phyloP scores from a whole-genome alignment of 2,113 vertebrate genomes.

The Cyphotilapia sp. region DNA sequence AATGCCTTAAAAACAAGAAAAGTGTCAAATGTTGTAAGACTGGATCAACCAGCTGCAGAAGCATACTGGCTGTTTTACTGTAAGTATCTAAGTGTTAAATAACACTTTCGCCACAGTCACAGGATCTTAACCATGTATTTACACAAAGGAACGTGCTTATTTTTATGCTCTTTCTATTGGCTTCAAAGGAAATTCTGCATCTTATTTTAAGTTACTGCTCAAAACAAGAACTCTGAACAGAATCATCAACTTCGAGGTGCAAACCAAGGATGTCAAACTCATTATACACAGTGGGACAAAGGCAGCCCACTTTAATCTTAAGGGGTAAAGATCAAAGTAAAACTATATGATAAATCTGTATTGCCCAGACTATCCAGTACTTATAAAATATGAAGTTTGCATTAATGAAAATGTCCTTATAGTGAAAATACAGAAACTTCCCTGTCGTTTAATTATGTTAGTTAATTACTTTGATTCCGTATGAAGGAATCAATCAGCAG shows the following conservation, averaged over 20 bases:
- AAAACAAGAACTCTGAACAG: not conserved
- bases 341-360: not conserved
- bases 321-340: not conserved
- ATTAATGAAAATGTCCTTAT: not conserved
- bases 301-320: not conserved
- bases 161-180: not conserved
- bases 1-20: not conserved
- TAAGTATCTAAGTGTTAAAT: not conserved
- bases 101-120: not conserved
- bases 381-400: not conserved
- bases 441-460: not conserved
- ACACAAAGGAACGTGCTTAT: not conserved
- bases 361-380: not conserved
- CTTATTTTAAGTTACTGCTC: not conserved
- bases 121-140: not conserved
- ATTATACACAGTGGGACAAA: not conserved
- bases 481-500: not conserved
- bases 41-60: not conserved
- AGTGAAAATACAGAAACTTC: not conserved
- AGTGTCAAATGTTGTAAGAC: not conserved
- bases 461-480: not conserved
- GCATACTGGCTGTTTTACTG: not conserved
- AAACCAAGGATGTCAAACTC: not conserved
- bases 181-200: not conserved
- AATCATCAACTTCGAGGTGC: not conserved